Base-by-base conservation (phyloP, 2,113 vertebrate genomes). In the Hippoglossus stenolepis region DNA sequence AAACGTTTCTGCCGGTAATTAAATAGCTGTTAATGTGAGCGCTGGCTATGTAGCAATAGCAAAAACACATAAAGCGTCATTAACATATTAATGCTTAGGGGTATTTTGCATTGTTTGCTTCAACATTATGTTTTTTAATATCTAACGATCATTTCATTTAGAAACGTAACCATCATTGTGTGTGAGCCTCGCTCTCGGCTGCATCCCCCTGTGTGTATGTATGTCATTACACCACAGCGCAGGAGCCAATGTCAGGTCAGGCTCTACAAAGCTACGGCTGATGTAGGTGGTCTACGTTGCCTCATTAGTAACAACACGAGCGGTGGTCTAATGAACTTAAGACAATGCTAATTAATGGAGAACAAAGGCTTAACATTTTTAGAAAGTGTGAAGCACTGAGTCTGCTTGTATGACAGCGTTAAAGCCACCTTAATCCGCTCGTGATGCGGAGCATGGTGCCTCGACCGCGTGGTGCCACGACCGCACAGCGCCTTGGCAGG, bases 271-370 rank as follows among this genome's bases (percentile, higher is more conserved):
- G 95, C 95, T 75, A 89, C 89, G 88, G 94, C 94, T 93, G 90
- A 80, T 92, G 94, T 95, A 93, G 95, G 96, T 95, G 95, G 93
- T 94, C 88, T 74, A 91, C 85, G 86, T 75, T 84, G 79, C 91
- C 95, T 95, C 92, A 93, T 95, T 93, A 83, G 93, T 77, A 87
- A 95, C 96, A 95, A 93, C 92, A 90, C 87, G 92, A 88, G 90
- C 69, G 60, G 65, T 85, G 91, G 95, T 96, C 97, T 98, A 97
- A 98, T 96, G 96, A 96, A 97, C 96, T 97, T 98, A 97, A 98
- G 96, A 99, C 97, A 99, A 98, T 96, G 90, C 94, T 90, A 98
- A 99, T 98, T 99, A 99, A 95, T 94, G 85, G 93, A 89, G 96
- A 96, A 99, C 97, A 99, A 99, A 96, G 95, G 96, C 94, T 91